phyloP scores from a whole-genome alignment of 2,888 invertebrate genomes.

The Atethmia centrago region DNA sequence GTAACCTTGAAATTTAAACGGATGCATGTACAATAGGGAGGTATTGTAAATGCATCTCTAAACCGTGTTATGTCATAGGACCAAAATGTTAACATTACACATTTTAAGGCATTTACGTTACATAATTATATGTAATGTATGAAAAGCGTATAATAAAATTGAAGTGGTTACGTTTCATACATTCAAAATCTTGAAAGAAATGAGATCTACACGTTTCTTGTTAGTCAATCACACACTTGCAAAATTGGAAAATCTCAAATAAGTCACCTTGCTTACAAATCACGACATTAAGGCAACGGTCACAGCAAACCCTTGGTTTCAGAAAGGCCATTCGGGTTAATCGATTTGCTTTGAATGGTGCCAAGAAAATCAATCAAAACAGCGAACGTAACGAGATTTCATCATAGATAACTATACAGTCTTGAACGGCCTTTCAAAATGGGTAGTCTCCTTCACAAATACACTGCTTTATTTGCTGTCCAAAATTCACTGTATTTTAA shows the following conservation, averaged over 20 bases:
- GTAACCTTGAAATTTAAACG: background rate
- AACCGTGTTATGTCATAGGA: slow-evolving; percentile 18
- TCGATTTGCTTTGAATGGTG: background rate
- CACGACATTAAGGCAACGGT: slow-evolving; percentile 11
- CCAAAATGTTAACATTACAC: slow-evolving; percentile 9
- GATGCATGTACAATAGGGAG: background rate
- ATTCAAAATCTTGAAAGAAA: slow-evolving; percentile 21
- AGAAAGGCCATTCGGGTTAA: background rate
- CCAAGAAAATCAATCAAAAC: background rate
- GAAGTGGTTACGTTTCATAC: slow-evolving; percentile 19
- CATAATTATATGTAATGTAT: background rate
- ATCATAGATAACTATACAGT: background rate
- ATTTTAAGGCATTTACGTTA: slow-evolving; percentile 7
- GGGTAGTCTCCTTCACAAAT: slow-evolving; percentile 28
- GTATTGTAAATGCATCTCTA: background rate
- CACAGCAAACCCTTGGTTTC: slow-evolving; percentile 3
- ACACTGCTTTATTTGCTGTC: slow-evolving; percentile 28
- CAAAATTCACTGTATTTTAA: slow-evolving; percentile 25
- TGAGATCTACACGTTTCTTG: slow-evolving; percentile 47
- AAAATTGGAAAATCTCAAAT: slow-evolving; percentile 8
- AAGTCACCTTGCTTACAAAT: slow-evolving; percentile 8
- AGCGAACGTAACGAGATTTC: background rate
- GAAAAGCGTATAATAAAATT: slow-evolving; percentile 34
- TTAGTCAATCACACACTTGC: slow-evolving; percentile 37
- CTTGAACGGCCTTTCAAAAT: slow-evolving; percentile 13